Evolutionary conservation across 2,888 invertebrate species (phyloP).

Genomic region (Oegoconia quadripuncta): DNA sequence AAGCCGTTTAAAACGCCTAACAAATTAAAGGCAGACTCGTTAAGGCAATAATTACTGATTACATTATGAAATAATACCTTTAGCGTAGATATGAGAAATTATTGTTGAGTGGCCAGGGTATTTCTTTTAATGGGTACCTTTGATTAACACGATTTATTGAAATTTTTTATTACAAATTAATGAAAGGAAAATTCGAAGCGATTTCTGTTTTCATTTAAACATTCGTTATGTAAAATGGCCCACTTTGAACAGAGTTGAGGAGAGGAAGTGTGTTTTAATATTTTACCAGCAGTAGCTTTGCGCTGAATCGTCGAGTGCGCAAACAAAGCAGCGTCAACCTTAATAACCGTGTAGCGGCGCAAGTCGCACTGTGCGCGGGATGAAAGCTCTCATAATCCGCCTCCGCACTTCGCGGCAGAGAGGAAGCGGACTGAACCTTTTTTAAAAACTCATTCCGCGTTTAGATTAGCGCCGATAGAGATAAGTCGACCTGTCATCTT

Average conservation of each 20-base stretch:
- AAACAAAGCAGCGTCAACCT: slow-evolving; percentile 60
- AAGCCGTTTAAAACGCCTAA: slow-evolving; percentile 79
- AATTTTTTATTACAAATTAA: too few relatives aligned
- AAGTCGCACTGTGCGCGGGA: slow-evolving; percentile 43
- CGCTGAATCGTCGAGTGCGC: slow-evolving; percentile 60
- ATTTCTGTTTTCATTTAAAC: not conserved
- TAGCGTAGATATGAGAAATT: slow-evolving; percentile 12
- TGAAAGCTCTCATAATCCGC: slow-evolving; percentile 67
- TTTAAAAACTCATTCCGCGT: slow-evolving; percentile 56
- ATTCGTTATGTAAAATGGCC: not conserved
- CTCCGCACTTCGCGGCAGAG: slow-evolving; percentile 38
- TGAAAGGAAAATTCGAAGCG: too few relatives aligned
- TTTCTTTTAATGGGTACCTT: too few relatives aligned
- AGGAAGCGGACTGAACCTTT: slow-evolving; percentile 45
- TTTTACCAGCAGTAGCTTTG: slow-evolving; percentile 55
- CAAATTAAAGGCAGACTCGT: slow-evolving; percentile 78
- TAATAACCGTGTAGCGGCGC: slow-evolving; percentile 62
- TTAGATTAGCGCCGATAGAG: slow-evolving; percentile 61
- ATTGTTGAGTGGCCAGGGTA: not conserved
- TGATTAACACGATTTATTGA: not conserved
- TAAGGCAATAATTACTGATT: slow-evolving; percentile 77
- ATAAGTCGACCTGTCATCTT: slow-evolving; percentile 63
- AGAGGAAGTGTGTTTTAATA: slow-evolving; percentile 61
- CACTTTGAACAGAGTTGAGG: slow-evolving; percentile 35
- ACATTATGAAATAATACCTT: slow-evolving; percentile 66